Percentiles rank a stretch among this genome's conserved stretches.
Conservation (phyloP, 2,113 vertebrate genomes). For the Tychaedon coryphoeus region DNA sequence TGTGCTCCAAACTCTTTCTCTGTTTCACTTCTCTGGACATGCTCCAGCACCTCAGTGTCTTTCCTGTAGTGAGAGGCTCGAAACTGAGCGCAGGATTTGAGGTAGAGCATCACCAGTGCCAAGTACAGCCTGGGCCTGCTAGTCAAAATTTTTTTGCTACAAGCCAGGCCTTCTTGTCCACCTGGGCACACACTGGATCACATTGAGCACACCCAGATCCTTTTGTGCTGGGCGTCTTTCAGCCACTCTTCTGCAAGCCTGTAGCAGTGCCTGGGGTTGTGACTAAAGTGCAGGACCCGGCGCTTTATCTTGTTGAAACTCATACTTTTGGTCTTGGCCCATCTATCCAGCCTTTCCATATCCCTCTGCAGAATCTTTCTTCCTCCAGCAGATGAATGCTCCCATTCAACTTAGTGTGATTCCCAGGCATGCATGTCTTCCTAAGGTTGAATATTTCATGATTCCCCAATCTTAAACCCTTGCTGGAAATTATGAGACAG, state of each 20-base stretch:
- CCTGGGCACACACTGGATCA: not conserved
- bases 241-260: not conserved
- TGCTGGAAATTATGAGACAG: not conserved
- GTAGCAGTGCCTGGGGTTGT: fast-evolving
- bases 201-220: not conserved
- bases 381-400: not conserved
- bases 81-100: not conserved
- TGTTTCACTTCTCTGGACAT: not conserved
- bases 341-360: not conserved
- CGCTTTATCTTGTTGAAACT: not conserved
- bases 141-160: not conserved
- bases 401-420: not conserved
- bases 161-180: not conserved
- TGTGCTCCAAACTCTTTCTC: not conserved
- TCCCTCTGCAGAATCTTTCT: not conserved
- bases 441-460: not conserved
- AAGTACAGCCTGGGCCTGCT: not conserved
- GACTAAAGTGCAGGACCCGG: not conserved
- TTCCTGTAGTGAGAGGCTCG: not conserved
- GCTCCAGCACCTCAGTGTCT: not conserved
- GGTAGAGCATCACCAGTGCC: not conserved
- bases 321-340: not conserved
- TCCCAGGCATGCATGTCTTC: not conserved
- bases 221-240: not conserved
- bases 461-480: not conserved